Base-by-base conservation (phyloP, 1,140 invertebrate genomes). In the Schlechtendalia chinensis region DNA sequence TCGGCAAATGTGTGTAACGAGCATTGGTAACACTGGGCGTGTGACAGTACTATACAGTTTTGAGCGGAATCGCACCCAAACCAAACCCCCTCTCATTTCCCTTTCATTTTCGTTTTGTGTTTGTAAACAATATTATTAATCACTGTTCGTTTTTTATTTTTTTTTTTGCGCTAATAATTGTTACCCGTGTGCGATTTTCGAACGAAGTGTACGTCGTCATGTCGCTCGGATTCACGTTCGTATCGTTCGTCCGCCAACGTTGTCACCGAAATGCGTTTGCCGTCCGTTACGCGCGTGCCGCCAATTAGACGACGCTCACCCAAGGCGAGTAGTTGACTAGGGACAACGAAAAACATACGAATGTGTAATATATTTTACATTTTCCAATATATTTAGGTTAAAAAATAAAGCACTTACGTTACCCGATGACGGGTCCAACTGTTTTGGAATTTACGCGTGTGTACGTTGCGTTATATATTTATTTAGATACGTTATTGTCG, bases 61-160 rank as follows among this genome's bases (percentile, higher is more conserved):
- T n/a, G 22, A 19, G 47, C 24, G 69, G 69, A 53, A 53, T 50
- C 58, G 32, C 74, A 61, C 74, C 56, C 56, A 61, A 39, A 53
- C 54, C 32, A 17, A 79, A 16, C 16, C 74, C 32, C 74, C 56
- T 61, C 27, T 22, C 39, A 17, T 61, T 27, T 59, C 56, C 74
- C 74, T 79, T 79, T 79, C 74, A 79, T 79, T 79, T 79, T 79
- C 74, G 56, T 79, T 79, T 61, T 61, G 22, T 79, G 74, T 79
- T 79, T 79, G 74, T 79, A 79, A 79, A 79, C 74, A 79, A 79
- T 22, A 47, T 27, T 63, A 61, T 79, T 79, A 79, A 79, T 79
- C 74, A 79, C 74, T 47, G n/a, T 45, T n/a, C n/a, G n/a, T n/a
- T n/a, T n/a, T n/a, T n/a, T n/a, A n/a, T n/a, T n/a, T 59, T 12